These are phyloP conservation scores for Platypus cylindrus DNA, from an alignment of 2,888 invertebrate species.

Conservation along the genomic window DNA sequence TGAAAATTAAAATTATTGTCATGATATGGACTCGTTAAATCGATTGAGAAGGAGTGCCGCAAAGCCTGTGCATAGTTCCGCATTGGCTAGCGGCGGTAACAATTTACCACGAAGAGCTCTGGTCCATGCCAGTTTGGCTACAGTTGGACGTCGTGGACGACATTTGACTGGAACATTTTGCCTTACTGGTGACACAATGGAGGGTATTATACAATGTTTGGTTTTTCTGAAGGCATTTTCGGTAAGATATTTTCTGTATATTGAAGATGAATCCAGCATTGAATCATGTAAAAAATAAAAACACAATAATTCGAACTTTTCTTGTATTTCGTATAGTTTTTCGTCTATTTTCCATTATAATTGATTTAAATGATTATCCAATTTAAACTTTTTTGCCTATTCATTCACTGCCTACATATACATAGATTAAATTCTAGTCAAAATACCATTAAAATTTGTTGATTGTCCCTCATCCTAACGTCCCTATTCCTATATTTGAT, in stretches of 20 bases:
- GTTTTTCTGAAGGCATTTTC: slow-evolving; percentile 87
- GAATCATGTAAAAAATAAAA: background rate
- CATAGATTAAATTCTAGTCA: no score
- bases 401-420: no score
- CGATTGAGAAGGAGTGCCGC: slow-evolving; percentile 59
- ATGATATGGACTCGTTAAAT: slow-evolving; percentile 66
- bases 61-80: slow-evolving; percentile 50
- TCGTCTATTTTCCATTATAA: no score
- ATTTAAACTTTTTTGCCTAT: no score
- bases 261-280: background rate
- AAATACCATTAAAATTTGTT: no score
- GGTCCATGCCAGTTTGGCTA: slow-evolving; percentile 63
- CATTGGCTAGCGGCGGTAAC: slow-evolving; percentile 35
- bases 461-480: no score
- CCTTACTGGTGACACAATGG: slow-evolving; percentile 84
- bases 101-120: slow-evolving; percentile 53
- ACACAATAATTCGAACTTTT: no score
- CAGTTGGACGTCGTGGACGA: slow-evolving; percentile 63
- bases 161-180: slow-evolving; percentile 82
- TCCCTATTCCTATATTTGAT: no score
- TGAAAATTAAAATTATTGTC: no score
- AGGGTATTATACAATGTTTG: slow-evolving; percentile 84
- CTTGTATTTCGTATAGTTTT: no score
- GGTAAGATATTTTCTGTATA: slow-evolving; percentile 46
- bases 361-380: no score